Evolutionary conservation across 1,140 invertebrate species (phyloP).

Genomic region (Orius insidiosus): DNA sequence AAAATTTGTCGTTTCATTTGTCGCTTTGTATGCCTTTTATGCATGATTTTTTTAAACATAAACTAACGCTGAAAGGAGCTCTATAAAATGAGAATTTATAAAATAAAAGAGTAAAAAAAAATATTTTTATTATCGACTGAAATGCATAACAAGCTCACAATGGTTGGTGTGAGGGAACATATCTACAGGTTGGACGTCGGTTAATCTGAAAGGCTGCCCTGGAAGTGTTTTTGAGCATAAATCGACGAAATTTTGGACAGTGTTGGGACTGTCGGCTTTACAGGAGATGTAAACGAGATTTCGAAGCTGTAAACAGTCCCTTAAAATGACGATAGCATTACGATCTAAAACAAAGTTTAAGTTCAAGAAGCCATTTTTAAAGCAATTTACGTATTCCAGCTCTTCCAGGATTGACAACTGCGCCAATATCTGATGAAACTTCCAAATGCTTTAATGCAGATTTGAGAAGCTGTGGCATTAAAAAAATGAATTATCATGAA

Average conservation of each 20-base stretch:
- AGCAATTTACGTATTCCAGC: conserved; percentile 21
- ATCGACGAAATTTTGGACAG: conserved; percentile 30
- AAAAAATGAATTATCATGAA: not conserved
- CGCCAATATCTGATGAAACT: conserved; percentile 18
- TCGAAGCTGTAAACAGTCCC: conserved; percentile 25
- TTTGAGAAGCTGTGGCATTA: conserved; percentile 16
- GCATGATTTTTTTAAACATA: too few species aligned
- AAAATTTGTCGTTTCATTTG: too few species aligned
- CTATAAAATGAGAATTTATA: too few species aligned
- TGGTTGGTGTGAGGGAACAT: conserved; percentile 40
- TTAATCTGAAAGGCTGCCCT: conserved; percentile 20
- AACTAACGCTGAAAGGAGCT: too few species aligned
- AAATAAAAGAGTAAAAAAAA: not conserved
- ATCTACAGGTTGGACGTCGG: conserved; percentile 33
- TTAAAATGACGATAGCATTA: conserved; percentile 27
- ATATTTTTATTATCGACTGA: conserved; percentile 25
- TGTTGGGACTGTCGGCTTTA: conserved; percentile 26
- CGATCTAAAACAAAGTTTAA: conserved; percentile 24
- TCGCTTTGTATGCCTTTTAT: too few species aligned
- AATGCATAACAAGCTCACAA: conserved; percentile 36
- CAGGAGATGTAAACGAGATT: conserved; percentile 35
- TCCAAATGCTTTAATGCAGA: conserved; percentile 18
- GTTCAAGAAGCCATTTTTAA: conserved; percentile 9
- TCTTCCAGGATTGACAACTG: conserved; percentile 22
- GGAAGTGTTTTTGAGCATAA: conserved; percentile 16